These are phyloP conservation scores for Echeneis naucrates DNA, from an alignment of 2,797 vertebrate species.

Conservation along the genomic window DNA sequence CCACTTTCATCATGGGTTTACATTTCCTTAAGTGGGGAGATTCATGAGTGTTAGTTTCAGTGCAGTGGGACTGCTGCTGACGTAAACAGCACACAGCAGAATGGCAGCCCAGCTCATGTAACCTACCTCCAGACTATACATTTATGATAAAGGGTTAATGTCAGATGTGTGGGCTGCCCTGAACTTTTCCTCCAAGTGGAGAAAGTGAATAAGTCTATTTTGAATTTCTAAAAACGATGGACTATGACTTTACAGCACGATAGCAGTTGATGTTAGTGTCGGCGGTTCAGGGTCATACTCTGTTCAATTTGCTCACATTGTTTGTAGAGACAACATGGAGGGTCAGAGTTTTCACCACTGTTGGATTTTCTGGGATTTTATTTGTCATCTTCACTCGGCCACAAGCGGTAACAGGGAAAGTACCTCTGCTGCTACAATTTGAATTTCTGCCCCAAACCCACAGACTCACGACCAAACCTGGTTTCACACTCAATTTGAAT, in stretches of 20 bases:
- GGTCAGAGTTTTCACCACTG: not conserved
- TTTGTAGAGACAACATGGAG: not conserved
- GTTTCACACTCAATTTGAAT: slow-evolving; percentile 48
- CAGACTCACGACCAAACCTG: slow-evolving; percentile 23
- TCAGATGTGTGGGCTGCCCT: not conserved
- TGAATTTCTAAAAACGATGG: not conserved
- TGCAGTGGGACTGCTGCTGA: slow-evolving; percentile 45
- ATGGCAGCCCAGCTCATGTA: not conserved
- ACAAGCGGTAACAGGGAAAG: slow-evolving; percentile 52
- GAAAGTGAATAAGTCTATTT: not conserved
- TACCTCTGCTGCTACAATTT: slow-evolving; percentile 59
- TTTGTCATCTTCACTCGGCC: slow-evolving; percentile 36
- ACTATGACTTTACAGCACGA: not conserved
- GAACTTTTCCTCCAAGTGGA: not conserved
- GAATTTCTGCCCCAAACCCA: slow-evolving; percentile 41
- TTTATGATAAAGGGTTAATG: not conserved
- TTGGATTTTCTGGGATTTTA: slow-evolving; percentile 18
- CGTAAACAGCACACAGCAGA: not conserved
- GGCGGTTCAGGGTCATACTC: not conserved
- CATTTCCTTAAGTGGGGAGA: slow-evolving; percentile 20
- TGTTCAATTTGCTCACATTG: not conserved
- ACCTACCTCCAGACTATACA: not conserved
- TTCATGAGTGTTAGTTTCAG: slow-evolving; percentile 47
- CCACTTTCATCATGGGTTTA: slow-evolving; percentile 35
- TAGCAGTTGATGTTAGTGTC: not conserved